phyloP scores from a whole-genome alignment of 1,140 invertebrate genomes.

The Hyphantria cunea region DNA sequence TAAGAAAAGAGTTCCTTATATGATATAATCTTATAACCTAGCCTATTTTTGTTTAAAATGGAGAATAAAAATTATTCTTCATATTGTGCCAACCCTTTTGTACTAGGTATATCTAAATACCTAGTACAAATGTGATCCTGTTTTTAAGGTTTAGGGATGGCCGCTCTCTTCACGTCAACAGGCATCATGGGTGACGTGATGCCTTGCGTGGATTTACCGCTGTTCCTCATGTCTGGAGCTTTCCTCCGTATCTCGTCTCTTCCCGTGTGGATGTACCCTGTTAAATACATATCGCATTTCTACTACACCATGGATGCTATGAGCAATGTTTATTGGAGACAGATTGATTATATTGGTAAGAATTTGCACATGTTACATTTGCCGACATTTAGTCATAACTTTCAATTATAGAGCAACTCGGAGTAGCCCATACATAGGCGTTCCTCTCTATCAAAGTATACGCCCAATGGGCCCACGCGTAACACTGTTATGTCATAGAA shows the following conservation, averaged over 20 bases:
- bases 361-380: background rate
- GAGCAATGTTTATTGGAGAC: constrained; percentile 83
- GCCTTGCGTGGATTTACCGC: constrained; percentile 61
- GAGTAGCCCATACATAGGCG: too few relatives aligned
- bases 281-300: constrained; percentile 84
- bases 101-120: too few relatives aligned
- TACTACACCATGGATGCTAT: constrained; percentile 84
- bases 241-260: constrained; percentile 65
- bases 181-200: constrained; percentile 66
- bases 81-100: too few relatives aligned
- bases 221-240: constrained; percentile 71
- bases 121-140: background rate
- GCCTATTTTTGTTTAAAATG: background rate
- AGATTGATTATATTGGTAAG: constrained; percentile 82
- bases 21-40: too few relatives aligned
- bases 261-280: constrained; percentile 74
- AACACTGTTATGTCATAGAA: too few relatives aligned
- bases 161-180: constrained; percentile 57
- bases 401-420: too few relatives aligned
- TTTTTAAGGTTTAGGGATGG: constrained; percentile 65
- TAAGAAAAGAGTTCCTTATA: too few relatives aligned
- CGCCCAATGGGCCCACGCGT: too few relatives aligned
- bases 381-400: too few relatives aligned
- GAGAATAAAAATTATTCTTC: too few relatives aligned
- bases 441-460: too few relatives aligned